phyloP scores from a whole-genome alignment of 2,888 invertebrate species.

The Drosophila fungiperda region DNA sequence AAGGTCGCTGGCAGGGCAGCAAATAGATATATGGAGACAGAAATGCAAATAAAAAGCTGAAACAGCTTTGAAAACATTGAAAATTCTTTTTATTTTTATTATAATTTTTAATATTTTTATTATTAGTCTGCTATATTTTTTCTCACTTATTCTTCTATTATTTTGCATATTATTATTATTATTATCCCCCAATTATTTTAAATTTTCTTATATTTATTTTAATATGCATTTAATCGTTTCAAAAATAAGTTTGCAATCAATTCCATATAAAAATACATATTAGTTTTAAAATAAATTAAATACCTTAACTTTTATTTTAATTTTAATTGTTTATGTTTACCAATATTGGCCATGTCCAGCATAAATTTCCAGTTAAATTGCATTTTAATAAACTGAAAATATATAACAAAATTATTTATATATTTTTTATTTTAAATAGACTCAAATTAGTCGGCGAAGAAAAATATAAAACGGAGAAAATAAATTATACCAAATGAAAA shows the following conservation, averaged over 20 bases:
- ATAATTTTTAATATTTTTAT: neutral
- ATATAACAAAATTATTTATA: neutral
- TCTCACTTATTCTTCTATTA: neutral
- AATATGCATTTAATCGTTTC: neutral
- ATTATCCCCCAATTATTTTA: neutral
- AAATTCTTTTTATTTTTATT: neutral
- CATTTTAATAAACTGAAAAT: neutral
- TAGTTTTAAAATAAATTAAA: neutral
- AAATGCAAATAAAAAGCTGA: conserved; percentile 44
- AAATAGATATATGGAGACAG: conserved; percentile 13
- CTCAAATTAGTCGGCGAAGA: neutral
- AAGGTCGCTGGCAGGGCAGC: conserved; percentile 67
- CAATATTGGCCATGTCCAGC: neutral
- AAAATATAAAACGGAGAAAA: neutral
- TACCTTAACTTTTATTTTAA: neutral
- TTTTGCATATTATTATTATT: neutral
- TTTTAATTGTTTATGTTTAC: neutral
- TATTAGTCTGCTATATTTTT: neutral
- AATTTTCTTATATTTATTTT: neutral
- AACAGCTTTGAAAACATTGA: conserved; percentile 29
- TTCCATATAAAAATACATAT: neutral
- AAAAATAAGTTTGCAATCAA: neutral
- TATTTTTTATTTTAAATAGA: neutral
- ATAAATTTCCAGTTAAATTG: neutral
- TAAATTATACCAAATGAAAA: neutral